A percentile compares a stretch with the other conserved stretches of the same genome.
These are phyloP conservation scores for Stylophora pistillata DNA, from an alignment of 64 coral and sea anemone species.

Conservation along the genomic window DNA sequence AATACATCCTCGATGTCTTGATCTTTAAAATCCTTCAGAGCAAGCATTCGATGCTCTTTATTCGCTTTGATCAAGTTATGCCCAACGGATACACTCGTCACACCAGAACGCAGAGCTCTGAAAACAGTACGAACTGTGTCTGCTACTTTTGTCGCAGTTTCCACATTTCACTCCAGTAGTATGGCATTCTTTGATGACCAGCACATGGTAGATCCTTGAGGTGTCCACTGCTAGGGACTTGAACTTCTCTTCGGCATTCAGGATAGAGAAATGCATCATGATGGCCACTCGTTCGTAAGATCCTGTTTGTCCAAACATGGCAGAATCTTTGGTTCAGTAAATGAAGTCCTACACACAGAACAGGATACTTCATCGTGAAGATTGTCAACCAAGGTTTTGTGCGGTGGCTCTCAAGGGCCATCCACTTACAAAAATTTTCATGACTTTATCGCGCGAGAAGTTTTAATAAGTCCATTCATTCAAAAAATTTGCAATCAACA, in stretches of 20 bases:
- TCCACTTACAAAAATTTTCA: too few species aligned
- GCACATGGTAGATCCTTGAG: background rate
- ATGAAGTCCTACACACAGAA: background rate
- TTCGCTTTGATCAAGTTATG: background rate
- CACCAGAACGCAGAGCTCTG: background rate
- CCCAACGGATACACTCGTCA: background rate
- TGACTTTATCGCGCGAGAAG: too few species aligned
- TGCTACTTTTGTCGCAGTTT: background rate
- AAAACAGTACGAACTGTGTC: background rate
- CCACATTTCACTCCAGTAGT: background rate
- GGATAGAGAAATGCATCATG: background rate
- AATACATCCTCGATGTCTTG: background rate
- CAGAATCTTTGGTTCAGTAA: background rate
- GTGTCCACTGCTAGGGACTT: background rate
- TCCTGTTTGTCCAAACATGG: background rate
- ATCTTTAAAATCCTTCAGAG: background rate
- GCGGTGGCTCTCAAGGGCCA: too few species aligned
- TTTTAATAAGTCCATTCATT: too few species aligned
- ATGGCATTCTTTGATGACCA: background rate
- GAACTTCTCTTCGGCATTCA: background rate
- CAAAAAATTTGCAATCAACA: too few species aligned
- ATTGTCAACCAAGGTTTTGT: background rate
- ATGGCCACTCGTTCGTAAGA: background rate
- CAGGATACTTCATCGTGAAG: background rate
- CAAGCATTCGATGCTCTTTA: background rate